Evolutionary conservation across 1,140 invertebrate species (phyloP), one percentile per base, ranked within the genome.

Genomic region (Stegodyphus mimosarum): DNA sequence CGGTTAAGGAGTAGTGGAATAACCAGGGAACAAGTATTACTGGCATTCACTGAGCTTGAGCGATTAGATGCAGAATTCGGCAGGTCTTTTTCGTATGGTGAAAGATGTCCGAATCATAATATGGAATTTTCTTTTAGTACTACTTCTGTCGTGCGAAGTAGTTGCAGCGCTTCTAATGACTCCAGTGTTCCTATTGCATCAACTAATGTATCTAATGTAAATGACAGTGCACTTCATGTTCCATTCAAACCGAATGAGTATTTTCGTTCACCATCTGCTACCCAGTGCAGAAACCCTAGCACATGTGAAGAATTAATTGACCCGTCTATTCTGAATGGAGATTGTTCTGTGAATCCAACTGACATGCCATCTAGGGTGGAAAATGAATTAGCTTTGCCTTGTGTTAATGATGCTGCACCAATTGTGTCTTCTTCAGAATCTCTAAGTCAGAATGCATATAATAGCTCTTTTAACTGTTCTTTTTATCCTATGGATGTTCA

Each of bases 1-100:
- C 88, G 90, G 17, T 87, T 91, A 49, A 87, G 90, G 49, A 90
- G 90, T 87, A 90, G 90, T 86, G 90, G 90, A n/a, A 88, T 91
- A 55, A 90, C 90, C 60, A 90, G 90, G 76, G 89, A 91, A 64
- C 90, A 91, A 87, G 88, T 91, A n/a, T 84, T 90, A 33, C 87
- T 88, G 70, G 90, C 90, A 9, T 91, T 90, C 88, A 90, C 91
- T 50, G 89, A 90, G 13, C 87, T 91, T 15, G 90, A 90, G 18
- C 87, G 90, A 33, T 86, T 91, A 67, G 90, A 91, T 81, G 83
- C 72, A n/a, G 88, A 89, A 75, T 85, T 88, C 63, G 76, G 79
- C 49, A 71, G 83, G 51, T 78, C 83, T 52, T 63, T 48, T 55
- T 77, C 83, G 17, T 84, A 81, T 86, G 78, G 69, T 64, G 75